Conservation (phyloP, 2,113 vertebrate species). For the Leptodactylus fuscus region DNA sequence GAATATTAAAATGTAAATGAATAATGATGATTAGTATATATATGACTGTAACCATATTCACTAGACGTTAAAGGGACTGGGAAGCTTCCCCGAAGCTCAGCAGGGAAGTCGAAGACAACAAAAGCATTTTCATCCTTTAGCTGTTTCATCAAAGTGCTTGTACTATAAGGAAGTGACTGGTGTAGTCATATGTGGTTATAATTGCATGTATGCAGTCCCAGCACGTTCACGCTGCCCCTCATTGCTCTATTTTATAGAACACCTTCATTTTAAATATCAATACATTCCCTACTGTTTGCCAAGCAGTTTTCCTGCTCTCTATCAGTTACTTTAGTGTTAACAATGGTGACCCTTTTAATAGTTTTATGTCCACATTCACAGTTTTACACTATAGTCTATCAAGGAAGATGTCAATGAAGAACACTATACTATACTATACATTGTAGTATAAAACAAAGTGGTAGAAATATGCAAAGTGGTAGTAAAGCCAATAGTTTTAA, state of each 20-base stretch:
- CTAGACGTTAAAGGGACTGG: slow-evolving; percentile 28
- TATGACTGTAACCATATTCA: slow-evolving; percentile 17
- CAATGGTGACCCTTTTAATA: slow-evolving; percentile 29
- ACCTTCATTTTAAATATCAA: slow-evolving; percentile 36
- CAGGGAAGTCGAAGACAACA: slow-evolving; percentile 44
- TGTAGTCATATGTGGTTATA: slow-evolving; percentile 22
- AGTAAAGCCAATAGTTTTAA: not conserved
- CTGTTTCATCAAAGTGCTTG: slow-evolving; percentile 38
- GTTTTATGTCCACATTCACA: not conserved
- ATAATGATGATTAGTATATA: not conserved
- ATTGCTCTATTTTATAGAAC: slow-evolving; percentile 24
- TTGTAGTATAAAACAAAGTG: not conserved
- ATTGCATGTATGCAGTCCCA: slow-evolving; percentile 35
- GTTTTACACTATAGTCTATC: not conserved
- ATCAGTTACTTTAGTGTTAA: slow-evolving; percentile 21
- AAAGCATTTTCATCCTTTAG: slow-evolving; percentile 47
- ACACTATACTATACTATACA: too few relatives aligned
- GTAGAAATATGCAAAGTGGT: not conserved
- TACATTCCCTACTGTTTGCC: slow-evolving; percentile 41
- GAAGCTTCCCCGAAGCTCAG: slow-evolving; percentile 27
- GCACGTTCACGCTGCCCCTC: slow-evolving; percentile 6
- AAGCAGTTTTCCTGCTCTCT: slow-evolving; percentile 28
- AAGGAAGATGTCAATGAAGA: not conserved
- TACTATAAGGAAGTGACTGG: slow-evolving; percentile 37
- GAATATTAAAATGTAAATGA: slow-evolving; percentile 31